Base-by-base conservation (phyloP, 1,140 invertebrate genomes). In the Rhagoletis zephyria region DNA sequence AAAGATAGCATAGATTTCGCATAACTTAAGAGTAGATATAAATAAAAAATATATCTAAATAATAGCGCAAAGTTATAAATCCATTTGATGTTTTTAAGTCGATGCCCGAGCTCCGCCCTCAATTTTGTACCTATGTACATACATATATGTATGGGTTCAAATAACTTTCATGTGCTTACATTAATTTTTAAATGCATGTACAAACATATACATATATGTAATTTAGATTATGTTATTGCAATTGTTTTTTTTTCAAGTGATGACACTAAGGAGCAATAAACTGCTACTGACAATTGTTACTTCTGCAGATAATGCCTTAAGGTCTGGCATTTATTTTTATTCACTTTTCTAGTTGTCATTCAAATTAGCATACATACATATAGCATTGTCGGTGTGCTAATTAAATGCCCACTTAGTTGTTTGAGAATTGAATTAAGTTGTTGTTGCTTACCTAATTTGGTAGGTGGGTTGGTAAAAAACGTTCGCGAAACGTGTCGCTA, bases 221-320 rank as follows among this genome's bases (percentile, higher is more conserved):
- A 40, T 14, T 67, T 40, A 42, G 42, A 3, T 67, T 19, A 12
- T 67, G 65, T 67, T 67, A 30, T 67, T 19, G 30, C 40, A 10
- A 67, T 12, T 67, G 14, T 67, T 67, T 19, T 67, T 67, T 67
- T 10, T 19, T 30, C 6, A 19, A 67, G 65, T 12, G 67, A 45
- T 74, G 67, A 74, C 67, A 74, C 67, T 74, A 74, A 74, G 42
- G 67, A 74, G 67, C 67, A 74, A 74, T 48, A 74, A 74, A 74
- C 67, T 74, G 42, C 4, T 74, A 74, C 45, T 74, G 67, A 40
- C 67, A 74, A 74, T 16, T 45, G 12, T 16, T 45, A 74, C 67
- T 45, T 74, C 67, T 74, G 67, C 67, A 67, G 64, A 40, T 67
- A 67, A 67, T 67, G 30, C 64, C 64, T 67, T 30, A 67, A 67